Conservation (phyloP, 2,113 vertebrate species). For the Passer montanus region DNA sequence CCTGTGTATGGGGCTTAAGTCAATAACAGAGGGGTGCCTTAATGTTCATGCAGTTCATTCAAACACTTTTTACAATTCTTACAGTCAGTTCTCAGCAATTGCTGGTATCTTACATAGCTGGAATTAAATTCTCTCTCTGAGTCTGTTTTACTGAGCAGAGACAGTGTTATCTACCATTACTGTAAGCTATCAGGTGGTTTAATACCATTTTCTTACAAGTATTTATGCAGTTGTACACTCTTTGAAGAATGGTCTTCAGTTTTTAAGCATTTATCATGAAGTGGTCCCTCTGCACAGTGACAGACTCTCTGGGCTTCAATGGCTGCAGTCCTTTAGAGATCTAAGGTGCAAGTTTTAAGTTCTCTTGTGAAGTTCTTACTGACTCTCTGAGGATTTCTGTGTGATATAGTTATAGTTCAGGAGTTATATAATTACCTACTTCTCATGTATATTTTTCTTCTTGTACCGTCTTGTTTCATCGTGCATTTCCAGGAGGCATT, state of each 20-base stretch:
- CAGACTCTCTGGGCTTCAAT: not conserved
- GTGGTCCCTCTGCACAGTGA: fast-evolving
- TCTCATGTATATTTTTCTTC: not conserved
- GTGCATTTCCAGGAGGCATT: not conserved
- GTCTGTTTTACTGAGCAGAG: not conserved
- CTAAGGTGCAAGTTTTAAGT: not conserved
- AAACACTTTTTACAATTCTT: not conserved
- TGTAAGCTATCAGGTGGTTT: not conserved
- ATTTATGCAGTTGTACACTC: not conserved
- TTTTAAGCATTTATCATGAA: not conserved
- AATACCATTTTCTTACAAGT: fast-evolving
- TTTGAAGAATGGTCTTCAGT: not conserved
- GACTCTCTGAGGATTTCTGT: not conserved
- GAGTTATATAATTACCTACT: not conserved
- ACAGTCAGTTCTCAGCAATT: not conserved
- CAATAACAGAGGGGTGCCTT: not conserved
- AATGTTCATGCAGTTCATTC: not conserved
- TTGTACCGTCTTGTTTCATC: not conserved
- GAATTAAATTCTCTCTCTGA: not conserved
- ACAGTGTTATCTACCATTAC: not conserved
- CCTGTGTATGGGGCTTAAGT: fast-evolving
- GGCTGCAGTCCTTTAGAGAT: not conserved
- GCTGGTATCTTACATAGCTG: not conserved
- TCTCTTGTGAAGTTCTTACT: not conserved
- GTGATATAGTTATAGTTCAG: not conserved